Evolutionary conservation across 2,113 vertebrate genomes (phyloP), one percentile per base, ranked within the genome.

Genomic region (Anser brachyrhynchus): DNA sequence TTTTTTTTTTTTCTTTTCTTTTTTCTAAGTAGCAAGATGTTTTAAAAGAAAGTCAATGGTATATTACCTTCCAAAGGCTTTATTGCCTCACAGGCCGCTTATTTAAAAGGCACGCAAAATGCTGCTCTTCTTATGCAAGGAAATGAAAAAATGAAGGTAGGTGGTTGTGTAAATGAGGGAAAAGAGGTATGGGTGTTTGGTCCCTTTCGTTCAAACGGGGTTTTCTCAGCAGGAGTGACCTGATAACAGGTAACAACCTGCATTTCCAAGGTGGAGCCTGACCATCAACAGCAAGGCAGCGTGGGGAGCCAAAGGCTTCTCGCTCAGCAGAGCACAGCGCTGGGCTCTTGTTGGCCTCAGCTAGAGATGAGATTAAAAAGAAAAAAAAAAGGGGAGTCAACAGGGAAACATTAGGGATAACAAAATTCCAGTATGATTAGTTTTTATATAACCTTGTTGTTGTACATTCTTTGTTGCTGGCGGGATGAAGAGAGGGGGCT

Each of bases 211-310:
- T 31, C 2, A 3, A 73, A 22, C 19, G 28, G 16, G 1, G 1
- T 73, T 84, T 80, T 64, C 58, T 52, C 26, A 46, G 23, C 14
- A 44, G 33, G 26, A 73, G 51, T 33, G 54, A 39, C 21, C 8
- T 65, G 43, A 26, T 43, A 43, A 61, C 39, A 82, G 41, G 12
- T 43, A 43, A 7, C 33, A 29, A 20, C 28, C 35, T 71, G 18
- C 29, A 20, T 72, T 51, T 79, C 33, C 44, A 10, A 73, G 52
- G 59, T 54, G 46, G 57, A 73, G 74, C n/a, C 18, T 77, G 59
- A 35, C 67, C 20, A 1, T 61, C 33, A 37, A 29, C 0, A 2
- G 33, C 0, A 2, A 31, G 58, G 43, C 3, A 6, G 2, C 18
- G 37, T 58, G 37, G 26, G 20, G 51, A 72, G 20, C 11, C 49